Evolutionary conservation across 2,113 vertebrate species (phyloP), one percentile per base, ranked within the genome.

Genomic region (Actenoides lindsayi): DNA sequence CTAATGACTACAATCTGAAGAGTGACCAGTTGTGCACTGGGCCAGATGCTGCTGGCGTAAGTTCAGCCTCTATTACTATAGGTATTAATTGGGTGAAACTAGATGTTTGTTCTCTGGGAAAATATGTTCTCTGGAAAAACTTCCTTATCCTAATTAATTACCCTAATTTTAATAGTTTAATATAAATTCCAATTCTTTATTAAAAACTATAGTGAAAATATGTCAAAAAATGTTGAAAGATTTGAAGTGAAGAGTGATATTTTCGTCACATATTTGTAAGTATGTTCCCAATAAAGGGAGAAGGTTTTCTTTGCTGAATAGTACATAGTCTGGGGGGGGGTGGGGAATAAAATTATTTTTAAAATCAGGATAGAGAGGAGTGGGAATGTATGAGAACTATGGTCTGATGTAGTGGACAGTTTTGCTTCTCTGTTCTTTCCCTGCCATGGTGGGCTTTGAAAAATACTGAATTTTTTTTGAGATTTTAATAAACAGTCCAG

Each of bases 401-500:
- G 21, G 19, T 53, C 59, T 69, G 50, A 57, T 56, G 24, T 28
- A 67, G 18, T 4, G 9, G 74, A 46, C 5, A 65, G 28, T 44
- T 77, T 86, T 78, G 3, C 16, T 79, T 74, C 12, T 77, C n/a
- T 33, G 5, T 42, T 60, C 65, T 89, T 86, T 70, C 17, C 11
- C 14, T 94, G 54, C 9, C 30, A 20, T 30, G 31, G 10, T 4
- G 7, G 48, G 14, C 33, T 91, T 94, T 89, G 75, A 83, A 90
- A 89, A 91, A 63, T n/a, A 42, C 27, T 3, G 3, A 73, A 62
- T 76, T 83, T 68, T 78, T 89, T 90, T 60, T 78, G 60, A 84
- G 77, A 64, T 89, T 96, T 96, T 94, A 94, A 95, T 94, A 94
- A 78, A 94, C 80, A 91, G 30, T 60, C 18, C 91, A 94, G 94